Percentiles rank a stretch among this genome's conserved stretches.
Evolutionary conservation across 2,797 vertebrate genomes (phyloP).

Genomic region (Sternarchorhynchus goeldii): DNA sequence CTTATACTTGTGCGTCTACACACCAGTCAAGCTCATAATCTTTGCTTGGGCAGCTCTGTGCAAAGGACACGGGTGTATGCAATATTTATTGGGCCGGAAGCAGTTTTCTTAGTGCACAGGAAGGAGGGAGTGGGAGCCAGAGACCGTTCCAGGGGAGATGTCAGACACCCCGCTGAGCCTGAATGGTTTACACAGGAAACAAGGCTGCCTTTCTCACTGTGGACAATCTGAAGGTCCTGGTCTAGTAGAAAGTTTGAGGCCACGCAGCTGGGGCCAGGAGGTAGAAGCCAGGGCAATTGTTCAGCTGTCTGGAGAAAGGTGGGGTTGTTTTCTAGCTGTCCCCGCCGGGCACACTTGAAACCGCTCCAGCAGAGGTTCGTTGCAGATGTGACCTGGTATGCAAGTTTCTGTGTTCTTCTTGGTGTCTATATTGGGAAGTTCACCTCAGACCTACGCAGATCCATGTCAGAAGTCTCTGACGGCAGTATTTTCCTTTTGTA

Average conservation of each 20-base stretch:
- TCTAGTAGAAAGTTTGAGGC: conserved; percentile 20
- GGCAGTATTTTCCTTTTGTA: not conserved
- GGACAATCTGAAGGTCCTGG: conserved; percentile 38
- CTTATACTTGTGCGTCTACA: not conserved
- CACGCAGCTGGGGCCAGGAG: conserved; percentile 47
- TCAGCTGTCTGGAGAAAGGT: conserved; percentile 39
- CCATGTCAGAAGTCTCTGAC: not conserved
- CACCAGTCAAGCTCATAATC: conserved; percentile 6
- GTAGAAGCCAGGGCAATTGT: conserved; percentile 39
- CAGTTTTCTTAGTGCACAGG: conserved; percentile 8
- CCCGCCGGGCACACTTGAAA: conserved; percentile 40
- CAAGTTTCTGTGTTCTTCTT: not conserved
- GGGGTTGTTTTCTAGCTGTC: conserved; percentile 12
- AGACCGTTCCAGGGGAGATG: not conserved
- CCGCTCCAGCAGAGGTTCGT: conserved; percentile 24
- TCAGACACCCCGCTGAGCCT: not conserved
- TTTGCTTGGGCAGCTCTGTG: conserved; percentile 26
- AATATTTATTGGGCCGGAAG: conserved; percentile 20
- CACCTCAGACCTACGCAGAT: not conserved
- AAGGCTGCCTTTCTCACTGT: conserved; percentile 12
- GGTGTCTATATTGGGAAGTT: not conserved
- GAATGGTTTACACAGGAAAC: conserved; percentile 17
- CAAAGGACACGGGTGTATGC: conserved; percentile 8
- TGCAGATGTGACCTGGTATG: conserved; percentile 18
- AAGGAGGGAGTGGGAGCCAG: not conserved